These are phyloP conservation scores for Spilosoma lubricipeda DNA, from an alignment of 2,888 invertebrate genomes.

Conservation along the genomic window DNA sequence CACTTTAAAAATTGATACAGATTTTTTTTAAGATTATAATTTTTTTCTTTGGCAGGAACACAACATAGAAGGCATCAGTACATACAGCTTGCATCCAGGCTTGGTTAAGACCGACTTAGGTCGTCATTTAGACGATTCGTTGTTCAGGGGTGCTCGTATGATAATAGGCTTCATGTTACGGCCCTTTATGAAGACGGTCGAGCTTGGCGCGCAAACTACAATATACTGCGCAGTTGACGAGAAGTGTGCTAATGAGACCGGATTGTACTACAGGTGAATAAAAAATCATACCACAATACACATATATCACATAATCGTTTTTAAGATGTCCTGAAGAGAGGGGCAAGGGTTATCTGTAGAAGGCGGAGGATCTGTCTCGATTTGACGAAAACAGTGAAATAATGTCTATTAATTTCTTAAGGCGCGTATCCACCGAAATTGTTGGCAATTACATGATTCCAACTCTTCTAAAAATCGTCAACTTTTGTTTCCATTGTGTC, in stretches of 20 bases:
- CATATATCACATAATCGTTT: too few species aligned
- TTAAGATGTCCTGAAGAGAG: too few species aligned
- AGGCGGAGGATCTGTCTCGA: too few species aligned
- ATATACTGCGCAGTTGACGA: slow-evolving; percentile 91
- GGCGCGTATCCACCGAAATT: too few species aligned
- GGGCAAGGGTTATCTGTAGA: too few species aligned
- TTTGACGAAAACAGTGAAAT: too few species aligned
- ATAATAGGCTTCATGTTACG: slow-evolving; percentile 67
- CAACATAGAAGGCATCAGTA: slow-evolving; percentile 86
- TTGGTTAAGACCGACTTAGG: slow-evolving; percentile 91
- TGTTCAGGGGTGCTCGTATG: slow-evolving; percentile 80
- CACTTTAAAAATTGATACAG: too few species aligned
- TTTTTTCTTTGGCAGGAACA: slow-evolving; percentile 60
- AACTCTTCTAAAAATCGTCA: too few species aligned
- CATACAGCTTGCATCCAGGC: slow-evolving; percentile 91
- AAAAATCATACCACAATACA: too few species aligned
- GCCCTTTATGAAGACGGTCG: slow-evolving; percentile 86
- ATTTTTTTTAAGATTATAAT: neutral
- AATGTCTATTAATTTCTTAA: too few species aligned
- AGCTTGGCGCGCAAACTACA: slow-evolving; percentile 91
- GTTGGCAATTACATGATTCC: too few species aligned
- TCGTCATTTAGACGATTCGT: slow-evolving; percentile 86
- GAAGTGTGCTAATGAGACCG: slow-evolving; percentile 87
- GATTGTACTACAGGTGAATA: slow-evolving; percentile 85
- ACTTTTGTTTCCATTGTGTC: too few species aligned